phyloP scores from a whole-genome alignment of 2,113 vertebrate species.

The Suncus etruscus region DNA sequence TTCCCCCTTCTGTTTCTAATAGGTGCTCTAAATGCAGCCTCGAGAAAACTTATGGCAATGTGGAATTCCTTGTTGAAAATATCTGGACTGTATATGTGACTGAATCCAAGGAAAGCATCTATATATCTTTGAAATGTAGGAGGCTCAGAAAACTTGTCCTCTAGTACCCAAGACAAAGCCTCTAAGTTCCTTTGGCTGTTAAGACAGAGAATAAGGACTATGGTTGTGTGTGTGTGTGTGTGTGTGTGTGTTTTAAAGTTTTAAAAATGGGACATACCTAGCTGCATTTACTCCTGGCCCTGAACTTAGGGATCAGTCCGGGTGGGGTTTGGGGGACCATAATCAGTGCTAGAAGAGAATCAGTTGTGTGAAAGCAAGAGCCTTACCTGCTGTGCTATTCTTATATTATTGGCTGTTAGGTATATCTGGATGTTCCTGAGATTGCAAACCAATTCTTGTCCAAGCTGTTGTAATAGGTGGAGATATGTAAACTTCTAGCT shows the following conservation, averaged over 20 bases:
- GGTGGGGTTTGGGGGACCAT: no score
- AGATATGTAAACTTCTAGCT: not conserved
- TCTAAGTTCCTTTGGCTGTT: not conserved
- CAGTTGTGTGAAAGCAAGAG: no score
- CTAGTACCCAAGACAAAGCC: not conserved
- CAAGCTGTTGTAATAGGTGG: not conserved
- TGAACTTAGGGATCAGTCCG: no score
- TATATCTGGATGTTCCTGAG: no score
- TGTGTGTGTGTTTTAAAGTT: not conserved
- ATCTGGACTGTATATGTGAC: not conserved
- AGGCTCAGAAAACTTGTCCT: not conserved
- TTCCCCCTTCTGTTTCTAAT: not conserved
- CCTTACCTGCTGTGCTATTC: no score
- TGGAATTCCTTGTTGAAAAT: not conserved
- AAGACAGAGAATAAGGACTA: not conserved
- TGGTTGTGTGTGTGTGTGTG: not conserved
- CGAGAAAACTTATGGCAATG: not conserved
- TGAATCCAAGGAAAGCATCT: not conserved
- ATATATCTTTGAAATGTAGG: not conserved
- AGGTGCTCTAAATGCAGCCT: not conserved
- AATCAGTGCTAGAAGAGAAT: no score
- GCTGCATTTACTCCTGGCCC: no score
- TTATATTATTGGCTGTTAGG: no score
- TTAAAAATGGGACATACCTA: no score
- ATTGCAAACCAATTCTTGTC: no score